Evolutionary conservation across 2,797 vertebrate genomes (phyloP), one percentile per base, ranked within the genome.

Genomic region (Vespertilio murinus): DNA sequence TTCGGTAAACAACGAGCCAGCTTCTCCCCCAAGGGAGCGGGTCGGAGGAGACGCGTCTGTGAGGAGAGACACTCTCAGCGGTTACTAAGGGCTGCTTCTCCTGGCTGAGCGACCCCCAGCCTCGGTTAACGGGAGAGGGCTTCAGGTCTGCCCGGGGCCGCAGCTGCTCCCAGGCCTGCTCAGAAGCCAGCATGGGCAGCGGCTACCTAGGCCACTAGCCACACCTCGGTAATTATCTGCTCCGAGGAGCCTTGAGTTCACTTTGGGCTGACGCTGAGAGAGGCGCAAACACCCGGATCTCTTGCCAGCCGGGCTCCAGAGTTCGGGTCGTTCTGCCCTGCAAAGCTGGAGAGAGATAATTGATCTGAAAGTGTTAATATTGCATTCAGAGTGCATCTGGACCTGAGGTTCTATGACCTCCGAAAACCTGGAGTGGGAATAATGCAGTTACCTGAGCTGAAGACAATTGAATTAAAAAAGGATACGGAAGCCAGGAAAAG

Each of bases 1-100:
- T 97, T 87, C 71, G 80, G 90, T 96, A 96, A 97, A 97, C 96
- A 96, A 91, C 33, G 83, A 90, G 93, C 84, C 73, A 71, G 22
- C 28, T 89, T 87, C 86, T 96, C n/a, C 69, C 89, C 42, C 45
- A 75, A 54, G 95, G 84, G 95, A 93, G 70, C n/a, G 8, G 83
- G 88, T 87, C 91, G 40, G 83, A 92, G 59, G 23, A 78, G 80
- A 38, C 18, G 35, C 56, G 85, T 40, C 61, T 80, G 35, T 23
- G 11, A 33, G 22, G 65, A 80, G 78, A 82, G 52, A 93, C 52
- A 54, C 74, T 89, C 87, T 65, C 35, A 61, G 61, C 35, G 49
- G 35, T 82, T 88, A 49, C 28, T 28, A 25, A 88, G 67, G 33
- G 23, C 59, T 13, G 20, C 71, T 42, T 83, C 17, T 83, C 47